Base-by-base conservation (phyloP, 2,888 invertebrate genomes). In the Chironomus tentans region DNA sequence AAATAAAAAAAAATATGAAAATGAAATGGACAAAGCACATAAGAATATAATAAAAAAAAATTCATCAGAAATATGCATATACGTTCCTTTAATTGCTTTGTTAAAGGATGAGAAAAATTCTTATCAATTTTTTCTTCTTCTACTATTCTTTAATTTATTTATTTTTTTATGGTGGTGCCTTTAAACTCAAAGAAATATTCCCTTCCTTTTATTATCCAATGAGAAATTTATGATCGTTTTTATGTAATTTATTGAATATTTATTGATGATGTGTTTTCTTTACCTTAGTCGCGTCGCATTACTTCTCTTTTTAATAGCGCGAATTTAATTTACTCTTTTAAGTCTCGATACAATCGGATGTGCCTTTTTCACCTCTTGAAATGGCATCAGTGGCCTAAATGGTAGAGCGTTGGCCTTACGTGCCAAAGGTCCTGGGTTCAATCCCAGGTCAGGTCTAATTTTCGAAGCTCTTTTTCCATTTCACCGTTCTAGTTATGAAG, bases 141-240 rank as follows among this genome's bases (percentile, higher is more conserved):
- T n/a, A n/a, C 4, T n/a, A 2, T 50, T 50, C 50, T 50, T 50
- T 50, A 28, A 28, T 28, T 28, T 28, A 28, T 28, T 28, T 28
- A n/a, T 38, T 38, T 15, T 56, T 56, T 56, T 56, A 56, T 56
- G 18, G 15, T 18, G 56, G 15, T 56, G 18, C 18, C 15, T 56
- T 18, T 5, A 56, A 38, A 4, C 38, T 38, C 38, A 7, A 38
- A 38, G 38, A 38, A 10, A 38, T 38, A 38, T 38, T 38, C 38
- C 38, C 10, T 38, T 38, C 38, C 10, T 38, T 38, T 38, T 38
- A 38, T 38, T 38, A 38, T 38, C 38, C 28, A 15, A 10, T 68
- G 38, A 28, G 24, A 65, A 70, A 70, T 70, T 70, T 70, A 70
- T 48, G 70, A 70, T 70, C 47, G 47, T 48, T 70, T 69, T 70